Base-by-base conservation (phyloP, 2,113 vertebrate species). In the Speoplatyrhinus poulsoni region DNA sequence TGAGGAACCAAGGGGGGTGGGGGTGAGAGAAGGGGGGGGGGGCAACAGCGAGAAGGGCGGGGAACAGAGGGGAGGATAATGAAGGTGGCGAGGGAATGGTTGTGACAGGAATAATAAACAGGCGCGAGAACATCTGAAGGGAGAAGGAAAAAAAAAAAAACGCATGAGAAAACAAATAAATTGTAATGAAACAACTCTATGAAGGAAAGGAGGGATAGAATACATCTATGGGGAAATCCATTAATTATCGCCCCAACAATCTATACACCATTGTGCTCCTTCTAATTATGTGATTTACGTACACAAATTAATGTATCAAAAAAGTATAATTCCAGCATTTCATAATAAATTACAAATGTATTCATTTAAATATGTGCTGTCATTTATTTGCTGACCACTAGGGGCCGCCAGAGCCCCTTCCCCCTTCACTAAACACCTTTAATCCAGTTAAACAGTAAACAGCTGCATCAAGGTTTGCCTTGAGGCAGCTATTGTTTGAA, bases 101-200 rank as follows among this genome's bases (percentile, higher is more conserved):
- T 48, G 65, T 33, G 13, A 54, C 19, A 17, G 48, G 12, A 48
- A 65, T 62, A 17, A 56, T 9, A 10, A 53, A 53, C 60, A 60
- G 73, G 17, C 60, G 17, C 12, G 56, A 33, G 67, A 9, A 17
- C 15, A 46, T 57, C n/a, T 9, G 3, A 0, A 47, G 41, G 56
- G 19, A 6, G 48, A 15, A 32, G 53, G 9, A 17, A n/a, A 46
- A 49, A 26, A 26, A 46, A 5, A 36, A 26, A 46, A 79, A 59
- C 11, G 65, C 36, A 62, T 3, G 19, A 64, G 17, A 15, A 17
- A 33, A 62, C 15, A 65, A 57, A 17, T 13, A 56, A 13, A 60
- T 3, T 10, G 1, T 54, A 59, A 57, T 5, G 65, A 48, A 6
- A 47, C 17, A 7, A 26, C 10, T 26, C 10, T 57, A 57, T 26